A percentile compares a stretch with the other conserved stretches of the same genome.
Conservation (phyloP, 2,113 vertebrate genomes). For the Danio rerio region DNA sequence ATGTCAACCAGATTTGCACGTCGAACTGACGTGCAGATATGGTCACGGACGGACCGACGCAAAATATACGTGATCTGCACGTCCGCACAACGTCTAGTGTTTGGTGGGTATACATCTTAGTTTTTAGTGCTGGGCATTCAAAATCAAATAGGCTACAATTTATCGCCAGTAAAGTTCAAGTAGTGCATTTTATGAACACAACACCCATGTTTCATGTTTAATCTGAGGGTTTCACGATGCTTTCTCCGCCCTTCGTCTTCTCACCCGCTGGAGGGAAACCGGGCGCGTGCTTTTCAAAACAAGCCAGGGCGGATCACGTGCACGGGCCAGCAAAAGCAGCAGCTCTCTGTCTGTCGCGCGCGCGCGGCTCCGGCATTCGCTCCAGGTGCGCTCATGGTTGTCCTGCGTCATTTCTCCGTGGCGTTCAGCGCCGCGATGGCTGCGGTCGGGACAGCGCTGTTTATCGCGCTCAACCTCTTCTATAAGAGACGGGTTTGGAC, state of each 20-base stretch:
- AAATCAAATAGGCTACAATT: no score
- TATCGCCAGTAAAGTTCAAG: neutral
- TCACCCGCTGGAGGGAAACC: neutral
- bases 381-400: constrained; percentile 67
- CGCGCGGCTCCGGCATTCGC: neutral
- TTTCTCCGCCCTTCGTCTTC: constrained; percentile 33
- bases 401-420: constrained; percentile 74
- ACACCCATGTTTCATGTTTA: neutral
- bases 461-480: constrained; percentile 83
- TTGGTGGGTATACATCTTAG: no score
- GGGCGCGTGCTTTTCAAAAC: constrained; percentile 48
- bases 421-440: constrained; percentile 82
- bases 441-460: constrained; percentile 83
- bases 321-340: constrained; percentile 2
- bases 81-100: no score
- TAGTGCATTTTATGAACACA: neutral
- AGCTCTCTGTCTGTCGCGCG: neutral
- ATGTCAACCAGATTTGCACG: no score
- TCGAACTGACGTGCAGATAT: no score
- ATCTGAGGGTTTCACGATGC: neutral
- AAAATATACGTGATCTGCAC: no score
- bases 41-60: no score
- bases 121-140: neutral
- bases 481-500: constrained; percentile 74
- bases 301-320: constrained; percentile 57